Conservation (phyloP, 2,888 invertebrate genomes). For the Chrysotoxum bicinctum region DNA sequence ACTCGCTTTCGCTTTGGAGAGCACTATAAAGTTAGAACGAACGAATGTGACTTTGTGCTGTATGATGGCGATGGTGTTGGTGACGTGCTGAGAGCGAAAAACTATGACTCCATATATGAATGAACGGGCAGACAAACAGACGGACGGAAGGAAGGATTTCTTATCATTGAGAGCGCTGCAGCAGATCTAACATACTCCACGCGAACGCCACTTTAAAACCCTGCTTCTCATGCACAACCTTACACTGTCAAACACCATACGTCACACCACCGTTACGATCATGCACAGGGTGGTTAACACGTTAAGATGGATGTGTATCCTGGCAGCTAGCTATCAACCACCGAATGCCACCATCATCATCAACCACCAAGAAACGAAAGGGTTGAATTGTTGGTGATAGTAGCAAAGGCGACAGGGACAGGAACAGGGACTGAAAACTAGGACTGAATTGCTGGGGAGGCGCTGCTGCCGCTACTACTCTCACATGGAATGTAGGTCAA, state of each 20-base stretch:
- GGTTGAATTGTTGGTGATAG: conserved; percentile 18
- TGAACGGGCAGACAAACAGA: conserved; percentile 33
- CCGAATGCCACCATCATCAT: conserved; percentile 78
- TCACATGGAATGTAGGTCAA: conserved; percentile 80
- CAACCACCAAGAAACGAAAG: conserved; percentile 48
- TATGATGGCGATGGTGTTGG: conserved; percentile 67
- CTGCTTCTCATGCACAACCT: conserved; percentile 15
- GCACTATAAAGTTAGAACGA: conserved; percentile 60
- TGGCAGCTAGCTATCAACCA: conserved; percentile 77
- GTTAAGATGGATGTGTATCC: conserved; percentile 73
- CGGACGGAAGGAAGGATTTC: conserved; percentile 51
- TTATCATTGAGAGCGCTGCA: conserved; percentile 72
- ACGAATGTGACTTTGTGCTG: conserved; percentile 60
- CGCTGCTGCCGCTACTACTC: conserved; percentile 30
- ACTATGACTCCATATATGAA: conserved; percentile 37
- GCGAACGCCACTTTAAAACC: conserved; percentile 67
- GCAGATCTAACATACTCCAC: conserved; percentile 72
- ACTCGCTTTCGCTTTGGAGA: conserved; percentile 44
- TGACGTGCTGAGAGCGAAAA: conserved; percentile 68
- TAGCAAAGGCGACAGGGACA: neutral
- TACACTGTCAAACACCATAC: conserved; percentile 25
- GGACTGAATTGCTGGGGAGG: conserved; percentile 64
- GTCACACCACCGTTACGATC: conserved; percentile 34
- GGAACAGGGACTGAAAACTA: conserved; percentile 29
- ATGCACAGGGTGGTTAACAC: conserved; percentile 70